Base-by-base conservation (phyloP, 2,113 vertebrate species). In the Platichthys flesus region DNA sequence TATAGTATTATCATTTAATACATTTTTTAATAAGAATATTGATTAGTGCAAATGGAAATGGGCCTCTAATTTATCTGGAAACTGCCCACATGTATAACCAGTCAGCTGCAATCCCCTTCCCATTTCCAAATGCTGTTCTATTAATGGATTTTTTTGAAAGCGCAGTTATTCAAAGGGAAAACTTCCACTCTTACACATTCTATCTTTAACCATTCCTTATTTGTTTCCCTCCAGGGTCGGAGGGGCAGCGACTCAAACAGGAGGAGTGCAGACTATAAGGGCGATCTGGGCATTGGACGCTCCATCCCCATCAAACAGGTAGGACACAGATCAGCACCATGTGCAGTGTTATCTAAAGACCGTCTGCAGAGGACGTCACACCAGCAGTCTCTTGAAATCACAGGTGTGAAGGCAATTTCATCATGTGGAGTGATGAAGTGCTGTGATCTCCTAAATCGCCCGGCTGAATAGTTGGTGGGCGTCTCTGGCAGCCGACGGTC, bases 261-360 rank as follows among this genome's bases (percentile, higher is more conserved):
- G 86, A 93, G 96, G 74, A 97, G 96, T 72, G 90, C 95, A 77
- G 97, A 98, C 80, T 95, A 93, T 79, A 95, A 96, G 35, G 95
- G 95, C 0, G 96, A 98, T 49, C 88, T 96, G 0, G 95, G 96
- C 54, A 94, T 95, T 0, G 96, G 96, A 4, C 93, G 97, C 9
- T 96, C 94, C 87, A 96, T 97, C 85, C 97, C 97, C 67, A 97
- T 98, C 88, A 99, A 98, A 81, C 97, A 99, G 95, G 97, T 93
- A 79, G 66, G 84, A 72, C 37, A 60, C 69, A 47, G 57, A 82
- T 73, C 62, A 58, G 58, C 78, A 73, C 71, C 71, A 76, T 76
- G 79, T 58, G 49, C 57, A 58, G 76, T 77, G 37, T 23, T 28
- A 68, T 52, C 31, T 62, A 31, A 31, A 7, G 31, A 78, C 73